Base-by-base conservation (phyloP, 2,797 vertebrate genomes). In the Vireo griseus region DNA sequence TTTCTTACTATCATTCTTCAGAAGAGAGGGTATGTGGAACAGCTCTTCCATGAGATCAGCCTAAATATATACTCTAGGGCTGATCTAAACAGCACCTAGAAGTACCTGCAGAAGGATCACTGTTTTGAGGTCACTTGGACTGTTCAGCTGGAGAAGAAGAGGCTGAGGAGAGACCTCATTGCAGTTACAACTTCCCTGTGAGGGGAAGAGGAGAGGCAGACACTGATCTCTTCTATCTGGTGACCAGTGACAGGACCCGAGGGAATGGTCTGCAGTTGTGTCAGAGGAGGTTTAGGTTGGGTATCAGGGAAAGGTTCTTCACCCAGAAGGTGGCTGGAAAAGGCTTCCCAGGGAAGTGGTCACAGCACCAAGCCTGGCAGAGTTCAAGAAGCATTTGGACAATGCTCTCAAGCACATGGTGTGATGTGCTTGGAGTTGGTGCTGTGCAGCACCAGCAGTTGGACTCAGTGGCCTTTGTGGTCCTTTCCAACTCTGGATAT, bases 361-460 rank as follows among this genome's bases (percentile, higher is more conserved):
- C 10, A 2, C 35, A 68, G 31, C 18, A 42, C 13, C 19, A 44
- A 50, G 5, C 10, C 57, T 76, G 44, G 1, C 14, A 71, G 55
- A 82, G 50, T 0, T 63, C 51, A 51, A 2, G n/a, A 39, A 51
- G 25, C 0, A 0, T 51, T 51, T 65, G 51, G 50, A 33, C 20
- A 57, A 16, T 7, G 12, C 6, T 63, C 16, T 21, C 50, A 69
- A 16, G 10, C 22, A 82, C 55, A 33, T 0, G 8, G 20, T 55
- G 22, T 11, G 44, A 76, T 13, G 35, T 35, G 37, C 22, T 5
- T 33, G 28, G 50, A 25, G 6, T 45, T 37, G 37, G 24, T 11
- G 16, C 37, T 63, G 37, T 7, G 58, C 51, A 76, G 39, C n/a
- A 25, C 20, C 57, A 51, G 44, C 6, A 77, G 39, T 0, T 1